Percentiles rank a stretch among this genome's conserved stretches.
Conservation (phyloP, 2,888 invertebrate genomes). For the Mantis religiosa region DNA sequence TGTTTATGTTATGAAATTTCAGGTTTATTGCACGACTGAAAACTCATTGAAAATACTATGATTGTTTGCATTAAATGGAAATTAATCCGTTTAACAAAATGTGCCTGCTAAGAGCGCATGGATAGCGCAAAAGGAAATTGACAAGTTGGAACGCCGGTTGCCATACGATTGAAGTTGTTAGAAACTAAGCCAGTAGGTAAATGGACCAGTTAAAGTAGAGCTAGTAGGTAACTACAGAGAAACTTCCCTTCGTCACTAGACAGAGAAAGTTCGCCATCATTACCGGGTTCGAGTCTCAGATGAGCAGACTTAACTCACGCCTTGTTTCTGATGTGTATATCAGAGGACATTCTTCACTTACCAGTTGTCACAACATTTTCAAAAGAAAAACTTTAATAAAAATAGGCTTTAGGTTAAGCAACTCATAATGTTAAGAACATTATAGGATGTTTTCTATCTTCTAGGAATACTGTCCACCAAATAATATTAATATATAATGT, state of each 20-base stretch:
- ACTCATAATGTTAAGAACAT: too few species aligned
- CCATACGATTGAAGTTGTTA: not conserved
- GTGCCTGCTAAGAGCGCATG: too few species aligned
- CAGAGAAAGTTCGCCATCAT: not conserved
- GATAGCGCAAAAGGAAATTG: not conserved
- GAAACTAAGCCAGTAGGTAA: constrained; percentile 20
- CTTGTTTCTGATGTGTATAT: not conserved
- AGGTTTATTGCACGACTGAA: too few species aligned
- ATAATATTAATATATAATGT: too few species aligned
- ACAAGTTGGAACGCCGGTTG: not conserved
- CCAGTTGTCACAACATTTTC: not conserved
- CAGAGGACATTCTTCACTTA: not conserved
- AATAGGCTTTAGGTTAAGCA: too few species aligned
- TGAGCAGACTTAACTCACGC: not conserved
- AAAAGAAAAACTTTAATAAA: too few species aligned
- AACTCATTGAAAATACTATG: too few species aligned
- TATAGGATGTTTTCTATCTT: too few species aligned
- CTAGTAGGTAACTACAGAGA: not conserved
- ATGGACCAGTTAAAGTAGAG: constrained; percentile 8
- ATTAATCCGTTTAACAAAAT: not conserved
- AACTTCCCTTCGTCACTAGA: not conserved
- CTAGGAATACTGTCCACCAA: too few species aligned
- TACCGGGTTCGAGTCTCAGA: not conserved
- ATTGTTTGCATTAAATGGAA: too few species aligned
- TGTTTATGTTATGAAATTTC: too few species aligned